Conservation (phyloP, 1,140 invertebrate genomes). For the Brachionus asplanchnoidis region DNA sequence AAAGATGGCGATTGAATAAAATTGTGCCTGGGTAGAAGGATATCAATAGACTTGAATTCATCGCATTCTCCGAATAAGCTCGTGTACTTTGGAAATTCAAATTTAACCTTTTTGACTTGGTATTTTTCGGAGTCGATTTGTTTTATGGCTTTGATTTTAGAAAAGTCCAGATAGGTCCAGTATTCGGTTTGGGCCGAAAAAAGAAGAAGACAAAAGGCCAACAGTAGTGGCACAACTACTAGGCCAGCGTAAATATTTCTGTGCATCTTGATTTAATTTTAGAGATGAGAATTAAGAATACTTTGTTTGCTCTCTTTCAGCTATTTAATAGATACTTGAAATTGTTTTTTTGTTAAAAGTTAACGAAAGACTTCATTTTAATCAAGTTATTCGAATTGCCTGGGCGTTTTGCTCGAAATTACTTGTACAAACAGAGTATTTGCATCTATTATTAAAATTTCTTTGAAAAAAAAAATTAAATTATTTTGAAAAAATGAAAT, state of each 20-base stretch:
- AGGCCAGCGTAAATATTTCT: slow-evolving; percentile 35
- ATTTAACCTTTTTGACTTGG: slow-evolving; percentile 34
- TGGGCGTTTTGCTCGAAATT: not conserved
- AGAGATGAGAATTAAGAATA: not conserved
- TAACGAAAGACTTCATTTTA: slow-evolving; percentile 22
- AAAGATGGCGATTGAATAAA: not conserved
- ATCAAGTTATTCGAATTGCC: not conserved
- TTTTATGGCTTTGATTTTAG: not conserved
- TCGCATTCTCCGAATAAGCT: slow-evolving; percentile 40
- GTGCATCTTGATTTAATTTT: slow-evolving; percentile 24
- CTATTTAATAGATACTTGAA: slow-evolving; percentile 12
- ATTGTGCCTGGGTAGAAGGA: not conserved
- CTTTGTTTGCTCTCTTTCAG: not conserved
- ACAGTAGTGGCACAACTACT: not conserved
- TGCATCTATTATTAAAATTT: slow-evolving; percentile 30
- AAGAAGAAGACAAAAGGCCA: slow-evolving; percentile 13
- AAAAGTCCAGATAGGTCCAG: slow-evolving; percentile 19
- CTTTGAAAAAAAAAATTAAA: not conserved
- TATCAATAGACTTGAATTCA: slow-evolving; percentile 24
- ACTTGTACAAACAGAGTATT: not conserved
- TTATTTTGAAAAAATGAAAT: not conserved
- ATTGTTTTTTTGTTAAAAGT: not conserved
- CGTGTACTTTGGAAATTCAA: slow-evolving; percentile 39
- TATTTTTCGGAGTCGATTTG: not conserved
- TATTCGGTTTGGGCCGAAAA: slow-evolving; percentile 30